These are phyloP conservation scores for Lymantria monacha DNA, from an alignment of 2,888 invertebrate genomes.

Conservation along the genomic window DNA sequence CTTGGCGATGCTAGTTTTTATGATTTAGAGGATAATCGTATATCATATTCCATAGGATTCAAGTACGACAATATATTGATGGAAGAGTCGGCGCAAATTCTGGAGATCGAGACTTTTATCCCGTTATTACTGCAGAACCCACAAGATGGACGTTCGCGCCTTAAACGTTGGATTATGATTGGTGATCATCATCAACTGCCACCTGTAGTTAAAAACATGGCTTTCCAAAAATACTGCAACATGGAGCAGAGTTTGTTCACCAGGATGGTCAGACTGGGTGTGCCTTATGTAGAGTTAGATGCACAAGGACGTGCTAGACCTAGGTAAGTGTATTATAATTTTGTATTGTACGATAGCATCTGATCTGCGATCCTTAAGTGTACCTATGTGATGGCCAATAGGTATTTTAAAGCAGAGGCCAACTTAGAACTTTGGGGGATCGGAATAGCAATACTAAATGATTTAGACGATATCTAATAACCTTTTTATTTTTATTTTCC, in stretches of 20 bases:
- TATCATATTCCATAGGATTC: constrained; percentile 82
- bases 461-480: too few species aligned
- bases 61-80: constrained; percentile 99
- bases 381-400: too few species aligned
- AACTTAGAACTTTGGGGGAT: too few species aligned
- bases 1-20: too few species aligned
- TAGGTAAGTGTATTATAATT: constrained; percentile 68
- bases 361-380: too few species aligned
- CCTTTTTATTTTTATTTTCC: too few species aligned
- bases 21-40: not conserved
- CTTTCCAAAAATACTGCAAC: constrained; percentile 99
- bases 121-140: constrained; percentile 99
- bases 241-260: constrained; percentile 99
- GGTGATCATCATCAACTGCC: constrained; percentile 99
- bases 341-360: too few species aligned
- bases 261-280: constrained; percentile 96
- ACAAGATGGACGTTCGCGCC: constrained; percentile 95
- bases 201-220: constrained; percentile 99
- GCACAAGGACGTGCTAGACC: constrained; percentile 98
- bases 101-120: constrained; percentile 99
- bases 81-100: constrained; percentile 99
- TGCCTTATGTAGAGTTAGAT: constrained; percentile 98
- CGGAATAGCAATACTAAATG: too few species aligned
- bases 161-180: constrained; percentile 99
- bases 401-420: too few species aligned